A percentile compares a stretch with the other conserved stretches of the same genome.
These are phyloP conservation scores for Colletes collaris DNA, from an alignment of 2,888 invertebrate genomes.

Conservation along the genomic window DNA sequence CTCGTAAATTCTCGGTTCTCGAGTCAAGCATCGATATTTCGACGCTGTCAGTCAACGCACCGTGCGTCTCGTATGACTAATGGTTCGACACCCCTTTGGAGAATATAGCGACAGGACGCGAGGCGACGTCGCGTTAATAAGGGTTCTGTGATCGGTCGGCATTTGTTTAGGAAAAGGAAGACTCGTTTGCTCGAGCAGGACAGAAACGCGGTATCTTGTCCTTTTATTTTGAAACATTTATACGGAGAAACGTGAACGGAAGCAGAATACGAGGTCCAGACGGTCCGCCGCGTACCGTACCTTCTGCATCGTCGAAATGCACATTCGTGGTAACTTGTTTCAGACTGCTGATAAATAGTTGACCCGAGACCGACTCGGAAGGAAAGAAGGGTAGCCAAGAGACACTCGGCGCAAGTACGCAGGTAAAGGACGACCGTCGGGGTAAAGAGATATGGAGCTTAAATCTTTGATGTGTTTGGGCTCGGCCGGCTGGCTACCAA, in stretches of 20 bases:
- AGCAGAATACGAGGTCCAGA: background rate
- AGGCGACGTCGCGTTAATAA: no score
- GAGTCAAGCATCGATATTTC: background rate
- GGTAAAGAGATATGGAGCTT: constrained; percentile 61
- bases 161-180: no score
- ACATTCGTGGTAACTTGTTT: constrained; percentile 66
- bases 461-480: constrained; percentile 73
- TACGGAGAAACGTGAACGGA: no score
- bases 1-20: constrained; percentile 7
- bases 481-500: constrained; percentile 34
- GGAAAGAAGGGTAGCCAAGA: constrained; percentile 24
- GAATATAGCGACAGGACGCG: no score
- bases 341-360: constrained; percentile 63
- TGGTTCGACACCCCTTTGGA: no score
- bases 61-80: no score
- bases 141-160: no score
- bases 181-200: background rate
- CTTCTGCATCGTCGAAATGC: constrained; percentile 60
- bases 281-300: background rate
- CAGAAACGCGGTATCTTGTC: background rate
- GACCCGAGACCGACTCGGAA: constrained; percentile 41
- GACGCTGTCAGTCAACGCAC: no score
- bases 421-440: constrained; percentile 41
- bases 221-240: constrained; percentile 31
- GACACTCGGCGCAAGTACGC: constrained; percentile 36